Percentiles rank a stretch among this genome's conserved stretches.
These are phyloP conservation scores for Crambe crambe DNA, from an alignment of 37 sponge, comb jelly and placozoan species.

Conservation along the genomic window DNA sequence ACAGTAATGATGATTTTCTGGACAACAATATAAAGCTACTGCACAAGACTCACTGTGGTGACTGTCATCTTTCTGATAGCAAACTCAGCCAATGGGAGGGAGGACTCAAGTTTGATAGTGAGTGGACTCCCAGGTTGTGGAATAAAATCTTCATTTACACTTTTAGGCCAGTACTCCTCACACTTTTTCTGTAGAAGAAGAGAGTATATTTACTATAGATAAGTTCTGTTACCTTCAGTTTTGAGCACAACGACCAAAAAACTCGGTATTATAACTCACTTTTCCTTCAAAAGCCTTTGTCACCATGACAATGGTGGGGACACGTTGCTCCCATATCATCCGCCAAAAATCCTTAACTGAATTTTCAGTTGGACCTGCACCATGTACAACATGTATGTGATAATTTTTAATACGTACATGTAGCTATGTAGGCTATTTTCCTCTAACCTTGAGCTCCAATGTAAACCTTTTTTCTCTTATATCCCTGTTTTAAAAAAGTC, in stretches of 20 bases:
- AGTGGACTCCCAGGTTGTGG: constrained; percentile 6
- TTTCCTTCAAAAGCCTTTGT: constrained; percentile 48
- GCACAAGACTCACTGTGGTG: constrained; percentile 22
- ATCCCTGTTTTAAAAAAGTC: constrained; percentile 31
- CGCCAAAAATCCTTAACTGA: constrained; percentile 67
- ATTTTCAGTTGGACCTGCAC: constrained; percentile 40
- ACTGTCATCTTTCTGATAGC: constrained; percentile 53
- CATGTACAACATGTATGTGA: background rate
- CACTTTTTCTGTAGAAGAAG: constrained; percentile 66
- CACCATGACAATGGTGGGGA: constrained; percentile 61
- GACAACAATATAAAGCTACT: too few species aligned
- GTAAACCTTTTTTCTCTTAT: constrained; percentile 21
- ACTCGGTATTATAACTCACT: background rate
- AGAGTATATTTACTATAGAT: background rate
- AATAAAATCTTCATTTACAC: background rate
- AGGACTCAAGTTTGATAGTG: constrained; percentile 31
- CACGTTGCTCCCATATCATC: constrained; percentile 64
- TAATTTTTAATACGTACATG: background rate
- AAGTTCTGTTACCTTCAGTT: background rate
- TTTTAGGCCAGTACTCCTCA: constrained; percentile 80
- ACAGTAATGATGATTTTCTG: background rate
- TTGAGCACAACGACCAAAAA: background rate
- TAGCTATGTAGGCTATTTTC: background rate
- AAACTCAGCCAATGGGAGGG: constrained; percentile 65
- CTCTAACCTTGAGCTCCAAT: constrained; percentile 62